A percentile compares a stretch with the other conserved stretches of the same genome.
phyloP scores from a whole-genome alignment of 2,113 vertebrate genomes.

The Oncorhynchus tshawytscha region DNA sequence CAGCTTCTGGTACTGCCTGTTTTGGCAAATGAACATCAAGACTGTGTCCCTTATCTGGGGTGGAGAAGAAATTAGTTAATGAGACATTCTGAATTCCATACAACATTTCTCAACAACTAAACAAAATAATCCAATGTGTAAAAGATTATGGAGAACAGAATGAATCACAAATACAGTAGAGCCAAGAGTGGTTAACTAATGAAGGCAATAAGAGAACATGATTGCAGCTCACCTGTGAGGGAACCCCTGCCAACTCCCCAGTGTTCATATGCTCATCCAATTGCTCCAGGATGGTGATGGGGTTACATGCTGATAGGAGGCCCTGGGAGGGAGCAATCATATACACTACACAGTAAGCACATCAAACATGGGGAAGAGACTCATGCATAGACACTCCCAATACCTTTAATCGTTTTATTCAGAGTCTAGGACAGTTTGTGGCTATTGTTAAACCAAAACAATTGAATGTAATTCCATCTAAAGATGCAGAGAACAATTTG shows the following conservation, averaged over 20 bases:
- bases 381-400: not conserved
- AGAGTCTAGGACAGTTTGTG: not conserved
- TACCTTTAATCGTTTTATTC: not conserved
- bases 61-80: not conserved
- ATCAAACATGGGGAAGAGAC: not conserved
- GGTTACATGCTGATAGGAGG: constrained; percentile 78
- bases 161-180: not conserved
- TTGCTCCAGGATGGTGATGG: constrained; percentile 80
- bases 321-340: constrained; percentile 64
- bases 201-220: not conserved
- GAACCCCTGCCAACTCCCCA: constrained; percentile 84
- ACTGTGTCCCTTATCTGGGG: constrained; percentile 80
- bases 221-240: constrained; percentile 77
- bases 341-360: not conserved
- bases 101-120: not conserved
- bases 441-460: not conserved
- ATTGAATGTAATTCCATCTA: not conserved
- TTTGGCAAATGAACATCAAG: constrained; percentile 74
- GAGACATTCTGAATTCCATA: not conserved
- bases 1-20: constrained; percentile 76
- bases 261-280: constrained; percentile 82
- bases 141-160: not conserved
- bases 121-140: not conserved
- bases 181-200: not conserved
- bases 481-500: not conserved